Base-by-base conservation (phyloP, 2,888 invertebrate species). In the Drosophila acutilabella region DNA sequence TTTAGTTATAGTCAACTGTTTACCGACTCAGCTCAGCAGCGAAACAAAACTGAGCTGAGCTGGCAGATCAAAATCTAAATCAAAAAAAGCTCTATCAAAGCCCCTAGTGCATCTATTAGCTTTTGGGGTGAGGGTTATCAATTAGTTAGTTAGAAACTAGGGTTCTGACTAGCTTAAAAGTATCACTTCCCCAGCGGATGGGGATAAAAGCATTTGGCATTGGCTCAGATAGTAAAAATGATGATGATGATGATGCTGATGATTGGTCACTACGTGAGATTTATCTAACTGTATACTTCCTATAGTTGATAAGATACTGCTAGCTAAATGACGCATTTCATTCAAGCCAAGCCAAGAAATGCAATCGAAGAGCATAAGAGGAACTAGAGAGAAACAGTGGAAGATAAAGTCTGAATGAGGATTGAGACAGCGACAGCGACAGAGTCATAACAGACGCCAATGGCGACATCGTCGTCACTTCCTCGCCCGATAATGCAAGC, bases 41-140 rank as follows among this genome's bases (percentile, higher is more conserved):
- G 11, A 58, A 47, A 42, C 62, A 57, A 64, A 79, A 77, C 65
- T 60, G 51, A 59, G 50, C 52, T 61, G 36, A 44, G 44, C 62
- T 26, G 48, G 45, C 59, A 58, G 67, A 53, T 45, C 50, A 30
- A 8, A 30, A 30, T 23, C 23, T 4, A 23, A 23, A 23, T 30
- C 20, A 7, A 44, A 62, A 30, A 30, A 53, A 66, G 74, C 72
- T 61, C 30, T 30, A 40, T 26, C n/a, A 36, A 51, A 51, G 47
- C 44, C 50, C 33, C 40, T 20, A 48, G 30, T 14, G 2, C n/a
- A n/a, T n/a, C 3, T 23, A 16, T 18, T 41, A 16, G 26, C 42
- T 59, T 70, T 72, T 71, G 72, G 80, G 71, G 70, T 72, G 88
- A 88, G 75, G 86, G 80, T 86, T 86, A 86, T 86, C 89, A 86